phyloP scores from a whole-genome alignment of 1,140 invertebrate genomes.

The Neodiprion lecontei region DNA sequence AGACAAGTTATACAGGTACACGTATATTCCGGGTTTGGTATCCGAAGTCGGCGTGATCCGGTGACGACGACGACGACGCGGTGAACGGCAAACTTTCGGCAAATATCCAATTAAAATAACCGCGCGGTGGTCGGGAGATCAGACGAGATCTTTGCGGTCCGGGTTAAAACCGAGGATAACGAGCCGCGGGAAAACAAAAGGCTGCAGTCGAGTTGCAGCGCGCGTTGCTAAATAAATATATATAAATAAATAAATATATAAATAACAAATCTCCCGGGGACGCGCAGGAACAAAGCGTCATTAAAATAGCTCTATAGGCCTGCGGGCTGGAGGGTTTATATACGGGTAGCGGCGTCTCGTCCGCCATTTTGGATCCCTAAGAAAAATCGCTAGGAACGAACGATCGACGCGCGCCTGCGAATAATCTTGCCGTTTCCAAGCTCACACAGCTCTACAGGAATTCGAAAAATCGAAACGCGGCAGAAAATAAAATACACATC shows the following conservation, averaged over 20 bases:
- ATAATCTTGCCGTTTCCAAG: background rate
- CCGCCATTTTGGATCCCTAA: background rate
- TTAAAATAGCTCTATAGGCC: conserved; percentile 54
- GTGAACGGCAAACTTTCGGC: conserved; percentile 34
- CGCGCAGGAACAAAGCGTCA: conserved; percentile 52
- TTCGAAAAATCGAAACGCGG: no score
- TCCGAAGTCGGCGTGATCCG: background rate
- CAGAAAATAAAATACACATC: no score
- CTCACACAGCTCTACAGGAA: background rate
- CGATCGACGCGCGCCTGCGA: background rate
- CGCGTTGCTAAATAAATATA: conserved; percentile 11
- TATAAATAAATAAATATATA: conserved; percentile 4
- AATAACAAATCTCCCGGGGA: background rate
- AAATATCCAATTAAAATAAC: conserved; percentile 64
- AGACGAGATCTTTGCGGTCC: conserved; percentile 29
- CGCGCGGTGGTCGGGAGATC: conserved; percentile 39
- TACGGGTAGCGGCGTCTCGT: background rate
- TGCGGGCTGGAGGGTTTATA: conserved; percentile 22
- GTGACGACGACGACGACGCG: background rate
- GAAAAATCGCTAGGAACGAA: background rate
- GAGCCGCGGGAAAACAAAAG: conserved; percentile 30
- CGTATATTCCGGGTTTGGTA: no score
- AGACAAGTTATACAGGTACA: no score
- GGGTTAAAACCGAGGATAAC: conserved; percentile 27
- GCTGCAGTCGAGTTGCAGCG: conserved; percentile 32